Evolutionary conservation across 2,888 invertebrate genomes (phyloP).

Genomic region (Sepiola atlantica): DNA sequence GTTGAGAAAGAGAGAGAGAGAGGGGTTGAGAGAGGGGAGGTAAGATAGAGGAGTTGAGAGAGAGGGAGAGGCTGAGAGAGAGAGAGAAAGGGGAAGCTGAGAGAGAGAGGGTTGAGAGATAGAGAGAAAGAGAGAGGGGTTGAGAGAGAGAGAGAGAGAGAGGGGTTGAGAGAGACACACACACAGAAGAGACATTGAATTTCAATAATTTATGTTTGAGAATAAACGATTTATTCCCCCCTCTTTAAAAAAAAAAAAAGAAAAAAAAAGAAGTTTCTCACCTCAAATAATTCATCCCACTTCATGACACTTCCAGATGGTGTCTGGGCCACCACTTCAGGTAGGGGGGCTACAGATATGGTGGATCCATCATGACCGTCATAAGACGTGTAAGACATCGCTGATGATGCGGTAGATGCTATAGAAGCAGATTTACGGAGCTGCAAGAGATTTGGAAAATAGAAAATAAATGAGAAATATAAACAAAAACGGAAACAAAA

Average conservation of each 20-base stretch:
- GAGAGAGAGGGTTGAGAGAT: too few species aligned
- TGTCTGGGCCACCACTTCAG: slow-evolving; percentile 68
- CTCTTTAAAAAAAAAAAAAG: too few species aligned
- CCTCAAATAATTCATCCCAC: slow-evolving; percentile 68
- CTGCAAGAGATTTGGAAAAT: slow-evolving; percentile 52
- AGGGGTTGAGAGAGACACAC: too few species aligned
- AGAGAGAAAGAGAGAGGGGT: too few species aligned
- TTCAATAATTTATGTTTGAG: not conserved
- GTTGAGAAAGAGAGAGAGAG: too few species aligned
- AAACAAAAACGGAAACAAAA: not conserved
- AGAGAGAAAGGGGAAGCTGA: too few species aligned
- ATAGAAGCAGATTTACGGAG: slow-evolving; percentile 64
- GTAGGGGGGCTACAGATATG: slow-evolving; percentile 53
- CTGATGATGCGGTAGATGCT: slow-evolving; percentile 59
- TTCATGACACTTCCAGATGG: slow-evolving; percentile 68
- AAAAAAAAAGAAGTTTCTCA: too few species aligned
- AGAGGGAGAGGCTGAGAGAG: too few species aligned
- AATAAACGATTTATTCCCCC: not conserved
- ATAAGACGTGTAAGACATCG: slow-evolving; percentile 48
- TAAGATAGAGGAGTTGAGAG: too few species aligned
- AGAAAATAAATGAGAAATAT: not conserved
- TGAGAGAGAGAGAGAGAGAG: too few species aligned
- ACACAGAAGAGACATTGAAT: not conserved
- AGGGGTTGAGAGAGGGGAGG: too few species aligned
- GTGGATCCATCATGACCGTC: slow-evolving; percentile 42